Evolutionary conservation across 1,140 invertebrate genomes (phyloP), one percentile per base, ranked within the genome.

Genomic region (Marisa cornuarietis): DNA sequence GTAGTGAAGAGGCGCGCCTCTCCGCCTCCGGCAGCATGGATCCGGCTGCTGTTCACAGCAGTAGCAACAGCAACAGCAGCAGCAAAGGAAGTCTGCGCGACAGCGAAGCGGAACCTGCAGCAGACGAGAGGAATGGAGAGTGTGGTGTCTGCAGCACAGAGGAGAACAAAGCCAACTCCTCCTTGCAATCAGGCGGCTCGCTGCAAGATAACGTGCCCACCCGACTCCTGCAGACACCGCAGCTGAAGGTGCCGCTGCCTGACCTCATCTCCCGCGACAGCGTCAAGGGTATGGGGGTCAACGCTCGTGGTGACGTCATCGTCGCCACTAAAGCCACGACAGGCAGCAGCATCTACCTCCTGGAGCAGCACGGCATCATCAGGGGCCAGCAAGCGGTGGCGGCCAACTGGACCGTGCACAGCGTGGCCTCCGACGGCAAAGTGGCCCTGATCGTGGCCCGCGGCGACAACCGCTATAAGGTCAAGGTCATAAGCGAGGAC

Each of bases 401-500:
- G 62, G 81, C 82, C 51, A 84, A 84, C 42, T 89, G 87, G 87
- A 86, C 81, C 52, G 84, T 89, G 31, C 88, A 88, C 68, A 87
- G 86, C 7, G 83, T 89, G 20, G 83, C 87, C 7, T 83, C 85
- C 78, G 88, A 89, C 81, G 88, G 88, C 18, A 87, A 87, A 76
- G 87, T 89, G 62, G 82, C 83, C 68, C 71, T 89, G 24, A 83
- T 84, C 49, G 78, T 88, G 22, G 81, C 88, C 58, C 82, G 87
- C 51, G 86, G 88, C 71, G 87, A 89, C 62, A 89, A 88, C 74
- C 80, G 85, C 16, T 89, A 86, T 78, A 89, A 89, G 79, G 85
- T 89, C 13, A 81, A 83, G 74, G 83, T 89, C 24, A 71, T 88
- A 76, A 81, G 83, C 66, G 86, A 85, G 79, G 88, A 89, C 69